These are phyloP conservation scores for Diplosoma virens DNA, from an alignment of 23 tunicate species.

Conservation along the genomic window DNA sequence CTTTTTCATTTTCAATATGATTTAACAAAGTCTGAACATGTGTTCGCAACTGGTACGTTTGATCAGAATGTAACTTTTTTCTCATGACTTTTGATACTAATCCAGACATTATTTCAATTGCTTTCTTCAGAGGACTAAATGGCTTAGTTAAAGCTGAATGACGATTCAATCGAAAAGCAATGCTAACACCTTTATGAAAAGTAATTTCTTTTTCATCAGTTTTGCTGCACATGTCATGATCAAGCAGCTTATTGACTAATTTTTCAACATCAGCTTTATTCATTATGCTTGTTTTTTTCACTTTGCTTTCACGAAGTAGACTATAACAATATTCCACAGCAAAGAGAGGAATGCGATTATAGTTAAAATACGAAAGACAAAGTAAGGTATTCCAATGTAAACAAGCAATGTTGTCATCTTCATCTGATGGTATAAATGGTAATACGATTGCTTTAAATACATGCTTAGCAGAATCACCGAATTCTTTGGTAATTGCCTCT, in stretches of 20 bases:
- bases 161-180: slow-evolving; percentile 29
- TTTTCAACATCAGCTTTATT: slow-evolving; percentile 30
- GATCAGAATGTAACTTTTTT: background rate
- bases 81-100: slow-evolving; percentile 16
- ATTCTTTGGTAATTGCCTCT: background rate
- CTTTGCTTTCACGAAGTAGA: slow-evolving; percentile 14
- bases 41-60: background rate
- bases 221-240: slow-evolving; percentile 32
- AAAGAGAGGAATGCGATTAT: slow-evolving; percentile 41
- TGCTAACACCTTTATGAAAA: slow-evolving; percentile 49
- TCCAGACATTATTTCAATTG: background rate
- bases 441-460: slow-evolving; percentile 49
- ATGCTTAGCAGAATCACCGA: slow-evolving; percentile 39
- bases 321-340: slow-evolving; percentile 34
- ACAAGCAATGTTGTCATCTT: background rate
- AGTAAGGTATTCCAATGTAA: slow-evolving; percentile 40
- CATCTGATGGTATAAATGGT: slow-evolving; percentile 33
- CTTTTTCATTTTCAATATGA: background rate
- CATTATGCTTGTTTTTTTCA: background rate
- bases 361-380: slow-evolving; percentile 47
- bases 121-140: slow-evolving; percentile 12
- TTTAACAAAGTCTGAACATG: slow-evolving; percentile 4
- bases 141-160: background rate
- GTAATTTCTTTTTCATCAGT: slow-evolving; percentile 34
- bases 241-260: slow-evolving; percentile 20